phyloP scores from a whole-genome alignment of 2,113 vertebrate species.

The Kobus ellipsiprymnus region DNA sequence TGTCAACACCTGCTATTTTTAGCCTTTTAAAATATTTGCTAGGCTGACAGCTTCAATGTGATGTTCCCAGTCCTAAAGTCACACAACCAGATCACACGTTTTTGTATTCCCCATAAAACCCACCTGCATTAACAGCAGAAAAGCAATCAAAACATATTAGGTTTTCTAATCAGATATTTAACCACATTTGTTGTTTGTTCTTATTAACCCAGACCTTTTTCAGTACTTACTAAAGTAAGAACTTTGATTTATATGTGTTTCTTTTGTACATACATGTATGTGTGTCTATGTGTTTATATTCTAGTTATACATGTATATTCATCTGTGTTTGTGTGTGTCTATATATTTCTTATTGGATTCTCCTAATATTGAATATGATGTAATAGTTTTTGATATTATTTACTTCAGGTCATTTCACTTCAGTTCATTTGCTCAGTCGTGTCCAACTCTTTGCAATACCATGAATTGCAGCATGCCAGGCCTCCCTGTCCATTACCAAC shows the following conservation, averaged over 20 bases:
- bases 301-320: neutral
- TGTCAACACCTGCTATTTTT: neutral
- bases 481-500: no score
- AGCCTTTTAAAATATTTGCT: neutral
- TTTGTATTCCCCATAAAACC: neutral
- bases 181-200: neutral
- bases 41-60: neutral
- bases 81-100: neutral
- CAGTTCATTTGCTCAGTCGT: no score
- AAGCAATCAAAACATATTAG: neutral
- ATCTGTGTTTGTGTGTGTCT: neutral
- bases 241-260: neutral
- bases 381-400: neutral
- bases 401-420: neutral
- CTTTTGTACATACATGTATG: neutral
- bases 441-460: no score
- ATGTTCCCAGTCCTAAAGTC: neutral
- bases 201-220: neutral
- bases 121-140: neutral
- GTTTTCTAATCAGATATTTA: neutral
- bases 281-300: neutral
- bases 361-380: neutral
- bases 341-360: neutral
- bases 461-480: rapidly evolving
- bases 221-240: neutral